Base-by-base conservation (phyloP, 1,140 invertebrate species). In the Drosophila kikkawai region DNA sequence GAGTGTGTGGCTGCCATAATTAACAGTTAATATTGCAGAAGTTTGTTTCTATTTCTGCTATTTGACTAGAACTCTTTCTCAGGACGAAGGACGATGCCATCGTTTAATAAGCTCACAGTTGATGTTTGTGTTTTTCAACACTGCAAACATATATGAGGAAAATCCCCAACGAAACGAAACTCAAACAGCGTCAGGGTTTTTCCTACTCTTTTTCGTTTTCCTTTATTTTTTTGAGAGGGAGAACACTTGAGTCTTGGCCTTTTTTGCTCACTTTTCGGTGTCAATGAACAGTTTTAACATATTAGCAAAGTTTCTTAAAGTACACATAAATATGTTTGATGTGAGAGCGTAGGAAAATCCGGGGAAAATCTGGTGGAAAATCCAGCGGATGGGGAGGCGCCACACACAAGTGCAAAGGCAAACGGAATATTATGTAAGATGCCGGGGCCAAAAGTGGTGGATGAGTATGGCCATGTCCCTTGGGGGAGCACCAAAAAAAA, bases 281-380 rank as follows among this genome's bases (percentile, higher is more conserved):
- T 90, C 85, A 90, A 90, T 90, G 85, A 90, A 90, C 85, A 90
- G 85, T 90, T 90, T 90, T 90, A 90, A 90, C 85, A 90, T 90
- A 90, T 90, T 90, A 90, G 85, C 79, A 90, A 90, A 90, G 85
- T 90, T 90, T 90, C 86, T 76, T 82, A 88, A 90, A 90, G 86
- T 90, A 90, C 86, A 88, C 76, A 80, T 77, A 90, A 90, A 88
- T 88, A 88, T 90, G 79, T 90, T 90, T 88, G 81, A 90, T 88
- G 85, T 85, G 83, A 48, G 71, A 44, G 71, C 44, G 36, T 11
- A 36, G 15, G 42, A 37, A 56, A 75, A 63, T 6, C 26, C 41
- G 34, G 29, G 22, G n/a, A 11, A 48, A 48, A 48, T n/a, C 22
- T 22, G 39, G 15, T 3, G 42, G 41, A 41, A 53, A 42, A 36